Base-by-base conservation (phyloP, 2,888 invertebrate species). In the Eupithecia inturbata region DNA sequence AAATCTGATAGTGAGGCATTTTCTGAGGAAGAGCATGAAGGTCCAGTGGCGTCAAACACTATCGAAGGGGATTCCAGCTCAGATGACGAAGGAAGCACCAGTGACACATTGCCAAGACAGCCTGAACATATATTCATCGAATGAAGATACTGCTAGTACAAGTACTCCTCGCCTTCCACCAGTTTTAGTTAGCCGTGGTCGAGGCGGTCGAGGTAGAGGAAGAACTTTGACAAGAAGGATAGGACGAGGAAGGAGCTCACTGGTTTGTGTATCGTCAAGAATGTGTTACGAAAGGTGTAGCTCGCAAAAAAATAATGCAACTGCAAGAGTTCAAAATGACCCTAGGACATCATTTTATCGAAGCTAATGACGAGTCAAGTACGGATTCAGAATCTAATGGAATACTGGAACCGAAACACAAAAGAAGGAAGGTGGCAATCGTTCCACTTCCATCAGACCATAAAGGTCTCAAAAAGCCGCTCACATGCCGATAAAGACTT, bases 1-100 rank as follows among this genome's bases (percentile, higher is more conserved):
- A 66, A 14, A 26, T 60, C 66, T 22, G 63, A 41, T 36, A 53
- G 66, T 31, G 53, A 53, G 53, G 53, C 22, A 53, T 53, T 53
- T 53, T 53, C 53, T 53, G 45, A 31, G 45, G 68, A 22, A 68
- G 67, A 53, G n/a, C 53, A 53, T 53, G 62, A 19, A 28, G 62
- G 19, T 16, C 28, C 7, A 62, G 62, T 5, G 31, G 53, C 53
- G n/a, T 53, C 53, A 22, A 53, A 53, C 53, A 53, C 19, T n/a
- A 22, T 53, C n/a, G 53, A 53, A 53, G 53, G 53, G 53, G 7
- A 53, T 53, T 53, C 53, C 53, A 53, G 53, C 53, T 53, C 53
- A 53, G 53, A 53, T n/a, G 53, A 53, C n/a, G n/a, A 53, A 53
- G 53, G 6, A 22, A 53, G 22, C 53, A 57, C 57, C 57, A 57